Evolutionary conservation across 2,888 invertebrate species (phyloP), one percentile per base, ranked within the genome.

Genomic region (Amphipoea lucens): DNA sequence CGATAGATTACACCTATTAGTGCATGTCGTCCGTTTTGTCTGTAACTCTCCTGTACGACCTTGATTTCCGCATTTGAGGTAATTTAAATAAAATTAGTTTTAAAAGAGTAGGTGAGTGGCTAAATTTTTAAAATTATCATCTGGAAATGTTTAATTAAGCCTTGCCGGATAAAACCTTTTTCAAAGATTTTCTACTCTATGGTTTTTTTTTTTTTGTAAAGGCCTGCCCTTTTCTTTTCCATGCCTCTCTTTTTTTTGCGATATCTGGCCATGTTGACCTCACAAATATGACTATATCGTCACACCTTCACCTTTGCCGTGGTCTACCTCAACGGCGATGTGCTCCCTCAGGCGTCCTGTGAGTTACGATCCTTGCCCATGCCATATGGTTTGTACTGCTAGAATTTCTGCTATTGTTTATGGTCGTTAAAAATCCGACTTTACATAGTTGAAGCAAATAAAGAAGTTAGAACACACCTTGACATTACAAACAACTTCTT

Each of bases 1-100:
- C 78, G 67, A 88, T 84, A 74, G 76, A 84, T 79, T 81, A 87
- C 82, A 86, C 78, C 67, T 79, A 82, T 86, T 87, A 84, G 66
- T 75, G 63, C 77, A 79, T 76, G 80, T 48, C 73, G 71, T 76
- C 75, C 66, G 74, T 79, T 81, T 78, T 57, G 70, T 62, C 6
- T 42, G 40, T 23, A 48, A 48, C 23, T 65, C 12, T 74, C 29
- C 12, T 68, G 20, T 5, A 62, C 12, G 71, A n/a, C 36, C 68
- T 72, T 78, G 60, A 57, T 40, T 40, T 74, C 20, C 0, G 0
- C 60, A 12, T 40, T 70, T 77, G 4, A 23, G 51, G 0, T 60
- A 45, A 14, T n/a, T 20, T 11, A 76, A 76, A n/a, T n/a, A n/a
- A 36, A 57, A 60, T 12, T 29, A 0, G 7, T 74, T 60, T 57